Evolutionary conservation across 1,140 invertebrate genomes (phyloP).

Genomic region (Chironomus striatipennis): DNA sequence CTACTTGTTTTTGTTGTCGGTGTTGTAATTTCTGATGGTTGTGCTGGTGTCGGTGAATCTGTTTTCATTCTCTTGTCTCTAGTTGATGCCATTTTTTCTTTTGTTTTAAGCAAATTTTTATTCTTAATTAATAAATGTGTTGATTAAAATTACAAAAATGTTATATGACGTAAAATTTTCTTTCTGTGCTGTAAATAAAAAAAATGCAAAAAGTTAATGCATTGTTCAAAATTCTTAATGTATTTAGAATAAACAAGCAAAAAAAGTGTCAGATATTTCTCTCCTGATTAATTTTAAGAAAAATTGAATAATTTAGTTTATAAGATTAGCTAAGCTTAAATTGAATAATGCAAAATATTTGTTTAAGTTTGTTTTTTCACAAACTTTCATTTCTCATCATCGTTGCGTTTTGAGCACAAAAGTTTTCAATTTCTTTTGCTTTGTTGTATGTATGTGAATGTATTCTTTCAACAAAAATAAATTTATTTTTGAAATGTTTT

Average conservation of each 20-base stretch:
- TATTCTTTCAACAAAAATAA: background rate
- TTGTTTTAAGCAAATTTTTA: background rate
- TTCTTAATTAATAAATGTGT: too few species aligned
- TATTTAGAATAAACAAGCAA: too few species aligned
- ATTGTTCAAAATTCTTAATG: too few species aligned
- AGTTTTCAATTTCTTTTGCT: background rate
- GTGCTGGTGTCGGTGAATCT: constrained; percentile 11
- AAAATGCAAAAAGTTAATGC: too few species aligned
- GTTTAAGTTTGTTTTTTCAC: background rate
- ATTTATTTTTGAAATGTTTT: too few species aligned
- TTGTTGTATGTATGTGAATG: background rate
- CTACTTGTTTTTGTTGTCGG: constrained; percentile 1
- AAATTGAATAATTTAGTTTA: too few species aligned
- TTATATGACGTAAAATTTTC: too few species aligned
- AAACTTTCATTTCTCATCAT: constrained; percentile 14
- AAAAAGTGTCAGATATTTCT: too few species aligned
- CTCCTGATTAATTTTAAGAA: too few species aligned
- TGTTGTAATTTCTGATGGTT: background rate
- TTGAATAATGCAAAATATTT: background rate
- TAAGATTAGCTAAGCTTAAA: too few species aligned
- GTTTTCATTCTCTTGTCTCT: constrained; percentile 10
- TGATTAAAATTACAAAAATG: background rate
- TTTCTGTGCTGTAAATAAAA: too few species aligned
- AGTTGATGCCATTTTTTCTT: background rate
- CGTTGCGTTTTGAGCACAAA: background rate